Evolutionary conservation across 2,113 vertebrate genomes (phyloP).

Genomic region (Mirza zaza): DNA sequence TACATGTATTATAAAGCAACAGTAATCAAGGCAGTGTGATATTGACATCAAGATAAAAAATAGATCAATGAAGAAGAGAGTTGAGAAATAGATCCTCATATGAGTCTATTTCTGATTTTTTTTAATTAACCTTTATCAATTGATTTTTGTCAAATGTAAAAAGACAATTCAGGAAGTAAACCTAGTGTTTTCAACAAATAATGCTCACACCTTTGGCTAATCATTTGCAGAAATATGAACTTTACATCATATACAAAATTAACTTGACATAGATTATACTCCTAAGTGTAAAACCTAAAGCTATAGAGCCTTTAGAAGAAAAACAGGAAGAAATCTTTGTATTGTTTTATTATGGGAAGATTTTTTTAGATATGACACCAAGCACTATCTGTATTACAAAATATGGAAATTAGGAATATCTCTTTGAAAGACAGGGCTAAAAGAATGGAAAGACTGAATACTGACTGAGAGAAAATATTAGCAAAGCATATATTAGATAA

Average conservation of each 20-base stretch:
- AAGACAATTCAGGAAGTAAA: not conserved
- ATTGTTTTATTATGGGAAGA: not conserved
- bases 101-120: not conserved
- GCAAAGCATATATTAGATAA: not conserved
- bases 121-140: not conserved
- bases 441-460: not conserved
- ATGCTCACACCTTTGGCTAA: not conserved
- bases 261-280: not conserved
- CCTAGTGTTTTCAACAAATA: not conserved
- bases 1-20: not conserved
- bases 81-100: not conserved
- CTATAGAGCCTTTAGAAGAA: not conserved
- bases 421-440: not conserved
- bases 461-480: not conserved
- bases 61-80: not conserved
- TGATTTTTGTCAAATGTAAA: not conserved
- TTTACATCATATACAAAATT: not conserved
- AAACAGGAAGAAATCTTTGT: not conserved
- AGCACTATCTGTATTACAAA: not conserved
- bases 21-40: not conserved
- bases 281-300: not conserved
- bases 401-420: not conserved
- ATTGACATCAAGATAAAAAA: not conserved
- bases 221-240: not conserved
- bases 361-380: not conserved